Percentiles rank a stretch among this genome's conserved stretches.
Evolutionary conservation across 1,140 invertebrate genomes (phyloP).

Genomic region (Aphelenchoides besseyi): DNA sequence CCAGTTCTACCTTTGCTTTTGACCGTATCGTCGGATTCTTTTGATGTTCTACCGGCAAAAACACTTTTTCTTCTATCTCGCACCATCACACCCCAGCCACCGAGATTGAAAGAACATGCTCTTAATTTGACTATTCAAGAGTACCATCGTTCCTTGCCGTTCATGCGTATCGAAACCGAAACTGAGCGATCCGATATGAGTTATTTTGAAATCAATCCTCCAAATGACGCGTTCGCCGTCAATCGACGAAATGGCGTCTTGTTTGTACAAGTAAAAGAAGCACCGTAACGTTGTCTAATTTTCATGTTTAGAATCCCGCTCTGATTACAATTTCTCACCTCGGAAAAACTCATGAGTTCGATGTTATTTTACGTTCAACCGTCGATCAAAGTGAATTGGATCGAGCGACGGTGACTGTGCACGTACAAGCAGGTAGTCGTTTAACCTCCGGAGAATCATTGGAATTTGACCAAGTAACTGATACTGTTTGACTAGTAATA

Average conservation of each 20-base stretch:
- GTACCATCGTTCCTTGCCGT: neutral
- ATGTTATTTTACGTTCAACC: neutral
- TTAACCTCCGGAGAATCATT: neutral
- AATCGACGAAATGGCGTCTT: neutral
- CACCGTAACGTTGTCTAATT: neutral
- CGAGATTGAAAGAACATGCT: neutral
- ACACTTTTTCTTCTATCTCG: neutral
- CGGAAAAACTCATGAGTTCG: neutral
- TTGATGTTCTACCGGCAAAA: neutral
- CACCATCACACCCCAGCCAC: neutral
- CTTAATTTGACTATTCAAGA: neutral
- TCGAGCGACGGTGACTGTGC: neutral
- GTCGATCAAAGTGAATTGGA: neutral
- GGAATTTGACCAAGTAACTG: neutral
- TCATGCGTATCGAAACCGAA: neutral
- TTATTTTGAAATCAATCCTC: neutral
- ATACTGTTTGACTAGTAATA: neutral
- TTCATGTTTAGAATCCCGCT: slow-evolving; percentile 2
- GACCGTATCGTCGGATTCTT: neutral
- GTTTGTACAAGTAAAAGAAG: neutral
- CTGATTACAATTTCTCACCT: neutral
- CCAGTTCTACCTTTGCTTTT: neutral
- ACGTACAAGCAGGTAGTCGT: neutral
- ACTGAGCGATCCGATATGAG: neutral
- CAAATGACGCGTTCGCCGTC: neutral